Conservation (phyloP, 64 coral and sea anemone genomes). For the Montipora sp. region DNA sequence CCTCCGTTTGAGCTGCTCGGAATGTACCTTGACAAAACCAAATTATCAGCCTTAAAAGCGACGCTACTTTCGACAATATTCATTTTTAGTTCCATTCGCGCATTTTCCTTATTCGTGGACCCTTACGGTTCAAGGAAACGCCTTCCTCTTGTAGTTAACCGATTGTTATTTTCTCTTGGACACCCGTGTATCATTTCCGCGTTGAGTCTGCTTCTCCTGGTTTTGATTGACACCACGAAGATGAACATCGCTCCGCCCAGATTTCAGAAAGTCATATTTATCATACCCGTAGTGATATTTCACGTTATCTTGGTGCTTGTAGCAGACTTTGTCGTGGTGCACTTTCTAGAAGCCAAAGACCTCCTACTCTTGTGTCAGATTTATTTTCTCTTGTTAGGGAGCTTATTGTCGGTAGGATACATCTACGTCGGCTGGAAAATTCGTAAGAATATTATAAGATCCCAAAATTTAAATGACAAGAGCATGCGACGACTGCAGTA, state of each 20-base stretch:
- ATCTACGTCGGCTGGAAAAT: constrained; percentile 77
- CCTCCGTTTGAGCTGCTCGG: constrained; percentile 61
- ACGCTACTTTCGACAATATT: constrained; percentile 70
- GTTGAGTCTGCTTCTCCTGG: constrained; percentile 76
- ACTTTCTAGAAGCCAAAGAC: constrained; percentile 69
- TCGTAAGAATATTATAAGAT: constrained; percentile 56
- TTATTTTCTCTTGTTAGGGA: constrained; percentile 64
- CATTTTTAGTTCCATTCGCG: constrained; percentile 68
- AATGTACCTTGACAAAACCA: constrained; percentile 43
- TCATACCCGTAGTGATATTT: constrained; percentile 68
- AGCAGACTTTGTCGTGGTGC: constrained; percentile 73
- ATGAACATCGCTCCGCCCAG: constrained; percentile 90
- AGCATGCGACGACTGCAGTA: constrained; percentile 76
- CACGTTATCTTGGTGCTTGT: constrained; percentile 74
- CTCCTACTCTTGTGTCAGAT: constrained; percentile 80
- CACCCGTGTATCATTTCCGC: constrained; percentile 81
- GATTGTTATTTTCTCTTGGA: constrained; percentile 78
- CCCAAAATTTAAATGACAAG: constrained; percentile 46
- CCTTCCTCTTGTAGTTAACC: constrained; percentile 32
- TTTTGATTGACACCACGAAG: constrained; percentile 95
- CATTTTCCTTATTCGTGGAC: constrained; percentile 64
- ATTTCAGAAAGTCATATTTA: constrained; percentile 76
- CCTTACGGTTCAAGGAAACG: constrained; percentile 71
- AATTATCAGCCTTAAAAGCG: constrained; percentile 63
- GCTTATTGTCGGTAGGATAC: constrained; percentile 71